Evolutionary conservation across 2,113 vertebrate species (phyloP).

Genomic region (western clawed frog (Xenopus tropicalis)): UCB_Xtro_10.0 CM004448.2:23177501-23178000

Average conservation of each 20-base stretch:
- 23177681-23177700: neutral
- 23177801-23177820: too few species aligned
- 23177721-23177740: neutral
- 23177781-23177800: too few species aligned
- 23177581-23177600: neutral
- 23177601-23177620: neutral
- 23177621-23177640: neutral
- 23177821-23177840: too few species aligned
- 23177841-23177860: neutral
- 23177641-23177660: neutral
- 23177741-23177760: neutral
- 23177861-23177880: too few species aligned
- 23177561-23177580: neutral
- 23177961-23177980: too few species aligned
- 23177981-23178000: too few species aligned
- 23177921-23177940: too few species aligned
- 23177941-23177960: too few species aligned
- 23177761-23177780: neutral
- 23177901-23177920: too few species aligned
- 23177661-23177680: neutral
- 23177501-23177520: neutral
- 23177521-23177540: neutral
- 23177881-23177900: too few species aligned
- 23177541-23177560: neutral
- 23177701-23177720: too few species aligned